Base-by-base conservation (phyloP, 2,113 vertebrate genomes). In the Platanista minor region DNA sequence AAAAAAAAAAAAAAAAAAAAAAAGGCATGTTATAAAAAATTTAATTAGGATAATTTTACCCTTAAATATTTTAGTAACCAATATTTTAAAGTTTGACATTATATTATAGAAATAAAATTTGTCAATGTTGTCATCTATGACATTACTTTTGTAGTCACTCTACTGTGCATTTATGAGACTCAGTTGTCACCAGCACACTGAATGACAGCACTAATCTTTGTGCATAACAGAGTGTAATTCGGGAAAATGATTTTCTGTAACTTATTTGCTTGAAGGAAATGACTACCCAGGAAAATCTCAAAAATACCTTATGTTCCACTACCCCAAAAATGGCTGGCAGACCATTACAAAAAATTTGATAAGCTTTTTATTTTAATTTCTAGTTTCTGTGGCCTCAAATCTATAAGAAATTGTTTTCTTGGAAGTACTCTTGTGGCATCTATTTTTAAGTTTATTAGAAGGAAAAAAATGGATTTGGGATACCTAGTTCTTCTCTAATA, bases 31-130 rank as follows among this genome's bases (percentile, higher is more conserved):
- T 89, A 62, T 92, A 17, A 92, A 93, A 83, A 78, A 62, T 54
- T 75, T 94, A 78, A 92, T 64, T 89, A 89, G 6, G 29, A 39
- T 88, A 92, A 88, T 92, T 84, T 71, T 74, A 71, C 23, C 52
- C 46, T 83, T 87, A 67, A 87, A 61, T 82, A 75, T 77, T 88
- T 87, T 92, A 92, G 67, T 62, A 71, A 92, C 36, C 67, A 69
- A 6, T 91, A 75, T 88, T 92, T 94, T 91, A 62, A 94, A 94
- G 36, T 83, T 83, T 88, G 52, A 83, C 36, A 29, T 54, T 80
- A n/a, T 39, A 33, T 14, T 13, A 3, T 21, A 78, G 61, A 78
- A 71, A 78, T 31, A 57, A 84, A 94, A 96, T 83, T 77, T 39
- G 25, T 92, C 89, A 39, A 10, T 62, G n/a, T 62, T 75, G 31